These are phyloP conservation scores for Temnopleurus reevesii DNA, from an alignment of 53 echinoderm and acorn worm genomes.

Conservation along the genomic window DNA sequence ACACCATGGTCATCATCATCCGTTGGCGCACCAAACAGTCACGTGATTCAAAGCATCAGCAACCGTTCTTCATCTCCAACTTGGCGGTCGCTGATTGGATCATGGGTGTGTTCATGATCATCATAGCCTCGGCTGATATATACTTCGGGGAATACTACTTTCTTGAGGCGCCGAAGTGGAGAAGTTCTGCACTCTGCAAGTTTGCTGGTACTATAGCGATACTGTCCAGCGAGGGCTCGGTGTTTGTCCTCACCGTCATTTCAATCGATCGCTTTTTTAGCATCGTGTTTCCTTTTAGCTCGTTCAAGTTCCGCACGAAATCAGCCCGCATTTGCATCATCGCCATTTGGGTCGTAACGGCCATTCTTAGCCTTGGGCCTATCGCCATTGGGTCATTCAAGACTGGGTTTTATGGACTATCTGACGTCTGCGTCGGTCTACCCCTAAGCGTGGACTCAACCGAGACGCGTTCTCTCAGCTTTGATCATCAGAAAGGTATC, in stretches of 20 bases:
- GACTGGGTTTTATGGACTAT: background rate
- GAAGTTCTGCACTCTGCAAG: background rate
- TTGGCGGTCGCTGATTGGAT: slow-evolving; percentile 9
- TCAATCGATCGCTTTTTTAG: slow-evolving; percentile 24
- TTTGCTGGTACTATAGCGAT: slow-evolving; percentile 4
- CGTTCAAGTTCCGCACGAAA: background rate
- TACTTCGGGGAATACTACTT: slow-evolving; percentile 6
- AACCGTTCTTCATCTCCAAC: slow-evolving; percentile 38
- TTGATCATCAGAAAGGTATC: background rate
- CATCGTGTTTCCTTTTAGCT: slow-evolving; percentile 9
- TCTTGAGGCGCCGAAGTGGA: slow-evolving; percentile 17
- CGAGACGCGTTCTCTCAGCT: background rate
- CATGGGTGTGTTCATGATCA: slow-evolving; percentile 29
- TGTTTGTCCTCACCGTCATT: slow-evolving; percentile 29
- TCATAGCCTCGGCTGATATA: slow-evolving; percentile 6
- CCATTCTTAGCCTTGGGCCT: slow-evolving; percentile 12
- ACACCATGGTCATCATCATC: background rate
- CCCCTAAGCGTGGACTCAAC: background rate
- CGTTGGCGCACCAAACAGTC: too few species aligned
- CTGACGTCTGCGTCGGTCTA: slow-evolving; percentile 23
- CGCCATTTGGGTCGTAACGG: background rate
- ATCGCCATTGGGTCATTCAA: background rate
- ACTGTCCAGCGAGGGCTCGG: slow-evolving; percentile 21
- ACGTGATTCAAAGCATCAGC: background rate
- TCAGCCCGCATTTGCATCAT: background rate